Evolutionary conservation across 2,888 invertebrate genomes (phyloP), one percentile per base, ranked within the genome.

Genomic region (Oscheius onirici): DNA sequence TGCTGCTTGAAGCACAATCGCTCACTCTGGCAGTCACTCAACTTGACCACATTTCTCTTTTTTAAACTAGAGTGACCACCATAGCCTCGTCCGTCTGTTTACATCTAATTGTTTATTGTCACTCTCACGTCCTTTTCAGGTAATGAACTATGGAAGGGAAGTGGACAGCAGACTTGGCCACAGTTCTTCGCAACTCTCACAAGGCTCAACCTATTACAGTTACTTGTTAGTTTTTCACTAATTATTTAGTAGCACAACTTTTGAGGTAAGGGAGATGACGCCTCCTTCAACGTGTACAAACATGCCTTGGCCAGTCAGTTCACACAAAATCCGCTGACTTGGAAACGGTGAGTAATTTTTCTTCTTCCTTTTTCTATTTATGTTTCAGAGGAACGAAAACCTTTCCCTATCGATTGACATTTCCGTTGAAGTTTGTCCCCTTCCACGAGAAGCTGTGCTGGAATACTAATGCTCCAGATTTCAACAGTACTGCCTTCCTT

Each of bases 371-470:
- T 60, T 26, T 22, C 52, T 28, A 54, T 20, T 43, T 15, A 40
- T n/a, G 46, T 74, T 78, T n/a, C 66, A 82, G 82, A 46, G 75
- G 77, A 54, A 73, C 70, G 34, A 80, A 81, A 49, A 55, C 63
- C 11, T 81, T 81, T 20, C 81, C 81, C 0, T 77, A 77, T 65
- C 76, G 76, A 10, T 44, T 80, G 17, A 73, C 73, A 11, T 76
- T 83, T 46, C 76, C 80, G 3, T 60, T 83, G 54, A 79, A 75
- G 43, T 83, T 83, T 57, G 79, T 82, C 17, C 76, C 77, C 0
- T 85, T 74, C 69, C 77, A 79, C n/a, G 81, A 81, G 8, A 65
- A 69, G 52, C 52, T 75, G 10, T 77, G 81, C 52, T 81, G 80
- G 52, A 74, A 72, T 51, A 70, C 78, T 17, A 46, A 75, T 11